Base-by-base conservation (phyloP, 92 coral and sea anemone genomes). In the Porites cylindrica region DNA sequence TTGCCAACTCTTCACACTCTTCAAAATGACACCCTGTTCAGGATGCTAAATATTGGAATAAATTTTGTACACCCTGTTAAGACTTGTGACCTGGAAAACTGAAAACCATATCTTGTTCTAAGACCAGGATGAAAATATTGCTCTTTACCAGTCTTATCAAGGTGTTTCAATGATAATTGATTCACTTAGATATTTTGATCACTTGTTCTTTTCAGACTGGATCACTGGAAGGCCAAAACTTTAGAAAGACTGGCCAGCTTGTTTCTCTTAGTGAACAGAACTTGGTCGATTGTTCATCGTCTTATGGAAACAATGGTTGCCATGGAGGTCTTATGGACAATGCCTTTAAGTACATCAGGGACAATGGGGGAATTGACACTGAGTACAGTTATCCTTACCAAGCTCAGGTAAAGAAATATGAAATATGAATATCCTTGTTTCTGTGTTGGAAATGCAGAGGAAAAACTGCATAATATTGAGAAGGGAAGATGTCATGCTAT, bases 281-380 rank as follows among this genome's bases (percentile, higher is more conserved):
- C 73, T 92, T 95, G 59, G 93, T 95, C 0, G 98, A 95, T 56
- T 95, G 98, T 51, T 93, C 98, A 8, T 10, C 43, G 4, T 69
- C 84, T 1, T 95, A 82, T 95, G 98, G 98, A 13, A 93, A 95
- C 66, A 58, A 76, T 78, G 98, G 98, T 6, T 95, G 98, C 24
- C 85, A 89, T n/a, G 98, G 98, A 14, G 98, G 98, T 1, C 78
- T 95, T 24, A 95, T 95, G 98, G 96, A 95, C 80, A 85, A 93
- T 75, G 98, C 98, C 6, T 95, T 95, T 59, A 90, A 82, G 47
- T 93, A 89, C 75, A 91, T 95, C 72, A 93, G 91, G 82, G 90
- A 77, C 9, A 93, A 91, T 59, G 77, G 56, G 38, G 98, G 98
- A 12, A 78, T 95, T 29, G 98, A 95, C 84, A 93, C 95, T 6